These are phyloP conservation scores for Mesorhabditis sp. DNA, from an alignment of 2,888 invertebrate species.

Conservation along the genomic window DNA sequence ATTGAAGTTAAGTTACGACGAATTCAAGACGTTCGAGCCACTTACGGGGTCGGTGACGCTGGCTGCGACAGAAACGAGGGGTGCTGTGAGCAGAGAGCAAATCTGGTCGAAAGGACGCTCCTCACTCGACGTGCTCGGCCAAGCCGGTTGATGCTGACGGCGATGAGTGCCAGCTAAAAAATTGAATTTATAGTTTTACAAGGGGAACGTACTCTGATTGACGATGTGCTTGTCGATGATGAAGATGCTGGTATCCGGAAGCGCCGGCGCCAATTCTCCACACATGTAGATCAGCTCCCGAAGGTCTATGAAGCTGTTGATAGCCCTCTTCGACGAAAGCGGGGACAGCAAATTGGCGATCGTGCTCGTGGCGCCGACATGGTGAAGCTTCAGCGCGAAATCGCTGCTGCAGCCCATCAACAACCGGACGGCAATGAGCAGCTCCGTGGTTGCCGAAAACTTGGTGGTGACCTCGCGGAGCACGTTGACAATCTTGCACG, in stretches of 20 bases:
- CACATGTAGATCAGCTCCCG: constrained; percentile 5
- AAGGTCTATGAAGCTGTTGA: constrained; percentile 4
- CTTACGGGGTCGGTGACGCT: background rate
- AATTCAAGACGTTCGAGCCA: no score
- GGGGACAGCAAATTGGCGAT: background rate
- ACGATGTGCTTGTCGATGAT: background rate
- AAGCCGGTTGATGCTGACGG: background rate
- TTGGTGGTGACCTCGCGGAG: background rate
- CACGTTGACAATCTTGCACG: background rate
- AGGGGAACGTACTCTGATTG: background rate
- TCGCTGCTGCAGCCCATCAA: background rate
- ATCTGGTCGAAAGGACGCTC: background rate
- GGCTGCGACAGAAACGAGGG: background rate
- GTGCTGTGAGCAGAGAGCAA: background rate
- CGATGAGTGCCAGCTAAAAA: background rate
- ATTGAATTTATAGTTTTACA: background rate
- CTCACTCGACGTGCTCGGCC: background rate
- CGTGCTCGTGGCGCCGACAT: background rate
- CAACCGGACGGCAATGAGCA: background rate
- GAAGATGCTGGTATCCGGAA: background rate
- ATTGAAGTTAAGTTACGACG: no score
- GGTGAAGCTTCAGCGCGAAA: background rate
- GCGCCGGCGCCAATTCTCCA: constrained; percentile 5
- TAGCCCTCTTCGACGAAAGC: background rate
- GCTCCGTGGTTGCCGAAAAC: background rate